Conservation (phyloP, 2,113 vertebrate genomes). For the Atherinomorus stipes region DNA sequence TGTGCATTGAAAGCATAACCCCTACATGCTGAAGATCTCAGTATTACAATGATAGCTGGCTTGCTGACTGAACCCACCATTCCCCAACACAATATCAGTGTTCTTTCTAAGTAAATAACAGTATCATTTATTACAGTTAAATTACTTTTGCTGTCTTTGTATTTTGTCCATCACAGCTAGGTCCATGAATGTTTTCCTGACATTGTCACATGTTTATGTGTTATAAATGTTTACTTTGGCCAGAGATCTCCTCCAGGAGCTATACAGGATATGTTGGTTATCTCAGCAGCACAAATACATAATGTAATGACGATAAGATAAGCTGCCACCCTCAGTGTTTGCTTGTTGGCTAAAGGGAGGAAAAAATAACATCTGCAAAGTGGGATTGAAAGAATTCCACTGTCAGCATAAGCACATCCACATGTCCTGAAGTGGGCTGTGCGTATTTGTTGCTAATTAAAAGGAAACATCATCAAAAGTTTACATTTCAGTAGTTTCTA, state of each 20-base stretch:
- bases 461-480: conserved; percentile 48
- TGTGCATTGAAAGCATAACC: conserved; percentile 4
- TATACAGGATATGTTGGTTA: conserved; percentile 62
- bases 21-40: conserved; percentile 10
- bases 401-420: conserved; percentile 68
- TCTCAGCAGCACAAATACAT: conserved; percentile 72
- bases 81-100: conserved; percentile 29
- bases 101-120: conserved; percentile 32
- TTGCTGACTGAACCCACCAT: conserved; percentile 31
- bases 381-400: conserved; percentile 62
- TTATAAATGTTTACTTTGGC: conserved; percentile 61
- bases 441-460: conserved; percentile 80
- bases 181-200: conserved; percentile 9
- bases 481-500: conserved; percentile 54
- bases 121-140: conserved; percentile 46
- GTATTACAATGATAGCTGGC: conserved; percentile 26
- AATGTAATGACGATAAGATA: conserved; percentile 74
- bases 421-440: conserved; percentile 53
- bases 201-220: conserved; percentile 30
- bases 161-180: background rate
- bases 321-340: conserved; percentile 65
- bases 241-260: conserved; percentile 58
- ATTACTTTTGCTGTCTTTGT: conserved; percentile 22
- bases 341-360: conserved; percentile 67
- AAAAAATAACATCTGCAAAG: conserved; percentile 48